Evolutionary conservation across 2,888 invertebrate species (phyloP).

Genomic region (Coenonympha glycerion): DNA sequence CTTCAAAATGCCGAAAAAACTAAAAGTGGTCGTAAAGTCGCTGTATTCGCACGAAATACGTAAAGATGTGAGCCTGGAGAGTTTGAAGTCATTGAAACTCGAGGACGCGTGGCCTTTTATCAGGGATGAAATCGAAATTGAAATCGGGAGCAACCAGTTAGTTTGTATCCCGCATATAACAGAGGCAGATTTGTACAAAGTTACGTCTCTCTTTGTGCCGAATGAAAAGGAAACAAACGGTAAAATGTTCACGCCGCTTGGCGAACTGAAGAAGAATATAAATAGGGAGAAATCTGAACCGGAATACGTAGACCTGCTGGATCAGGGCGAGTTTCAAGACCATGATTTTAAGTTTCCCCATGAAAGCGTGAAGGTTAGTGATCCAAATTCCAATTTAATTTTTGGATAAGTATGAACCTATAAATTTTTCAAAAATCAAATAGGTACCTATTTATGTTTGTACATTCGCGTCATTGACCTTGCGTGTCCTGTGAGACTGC

Average conservation of each 20-base stretch:
- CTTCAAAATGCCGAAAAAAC: conserved; percentile 71
- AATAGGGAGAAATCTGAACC: conserved; percentile 58
- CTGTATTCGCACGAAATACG: conserved; percentile 70
- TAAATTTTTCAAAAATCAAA: neutral
- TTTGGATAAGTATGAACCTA: neutral
- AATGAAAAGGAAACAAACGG: conserved; percentile 67
- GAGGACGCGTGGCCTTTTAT: conserved; percentile 75
- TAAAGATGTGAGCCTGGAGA: conserved; percentile 68
- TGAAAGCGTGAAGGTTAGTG: conserved; percentile 63
- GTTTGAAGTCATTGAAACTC: conserved; percentile 62
- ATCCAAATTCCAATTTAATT: too few relatives aligned
- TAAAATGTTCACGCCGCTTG: conserved; percentile 68
- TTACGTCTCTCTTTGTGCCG: conserved; percentile 66
- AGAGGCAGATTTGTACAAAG: conserved; percentile 67
- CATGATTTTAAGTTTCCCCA: conserved; percentile 66
- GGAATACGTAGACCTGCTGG: conserved; percentile 59
- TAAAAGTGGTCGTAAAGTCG: conserved; percentile 69
- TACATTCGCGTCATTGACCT: neutral
- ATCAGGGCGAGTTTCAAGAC: conserved; percentile 55
- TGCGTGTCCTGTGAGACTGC: neutral
- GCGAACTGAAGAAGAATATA: conserved; percentile 59
- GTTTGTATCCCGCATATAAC: conserved; percentile 73
- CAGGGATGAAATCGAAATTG: conserved; percentile 70
- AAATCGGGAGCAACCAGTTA: conserved; percentile 69
- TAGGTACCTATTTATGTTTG: too few relatives aligned